A percentile compares a stretch with the other conserved stretches of the same genome.
Conservation (phyloP, 2,113 vertebrate genomes). For the Dipodomys stephensi region DNA sequence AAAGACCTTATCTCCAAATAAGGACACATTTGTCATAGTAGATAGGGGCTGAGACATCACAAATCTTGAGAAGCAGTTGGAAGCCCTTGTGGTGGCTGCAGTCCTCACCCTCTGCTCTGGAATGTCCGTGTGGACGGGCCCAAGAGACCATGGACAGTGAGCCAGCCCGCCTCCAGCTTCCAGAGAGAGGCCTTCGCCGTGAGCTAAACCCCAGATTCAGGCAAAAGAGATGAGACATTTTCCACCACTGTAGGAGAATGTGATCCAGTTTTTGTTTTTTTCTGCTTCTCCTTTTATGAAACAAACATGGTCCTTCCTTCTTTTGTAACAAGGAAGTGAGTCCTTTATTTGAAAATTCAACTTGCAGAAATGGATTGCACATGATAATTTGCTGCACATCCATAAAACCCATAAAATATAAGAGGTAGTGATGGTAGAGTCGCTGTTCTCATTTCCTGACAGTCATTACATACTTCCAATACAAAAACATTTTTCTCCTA, state of each 20-base stretch:
- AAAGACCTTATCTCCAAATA: not conserved
- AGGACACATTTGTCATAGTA: too few relatives aligned
- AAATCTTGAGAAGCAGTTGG: not conserved
- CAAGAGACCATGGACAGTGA: too few relatives aligned
- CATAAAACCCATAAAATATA: slow-evolving; percentile 66
- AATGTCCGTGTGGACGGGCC: not conserved
- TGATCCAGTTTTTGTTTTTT: not conserved
- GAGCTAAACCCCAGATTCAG: not conserved
- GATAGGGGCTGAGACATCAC: not conserved
- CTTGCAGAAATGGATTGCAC: slow-evolving; percentile 52
- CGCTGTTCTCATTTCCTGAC: slow-evolving; percentile 80
- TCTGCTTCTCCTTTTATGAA: slow-evolving; percentile 72
- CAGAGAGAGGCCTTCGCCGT: not conserved
- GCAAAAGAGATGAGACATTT: not conserved
- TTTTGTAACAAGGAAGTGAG: slow-evolving; percentile 51
- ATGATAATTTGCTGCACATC: slow-evolving; percentile 62
- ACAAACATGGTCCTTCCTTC: slow-evolving; percentile 57
- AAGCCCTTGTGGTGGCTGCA: not conserved
- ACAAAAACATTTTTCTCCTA: slow-evolving; percentile 80
- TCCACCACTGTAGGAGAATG: not conserved
- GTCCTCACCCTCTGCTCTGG: not conserved
- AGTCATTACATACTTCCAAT: slow-evolving; percentile 83
- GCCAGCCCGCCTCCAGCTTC: not conserved
- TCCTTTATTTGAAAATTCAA: slow-evolving; percentile 63
- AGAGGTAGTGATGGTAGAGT: slow-evolving; percentile 67